Conservation (phyloP, 2,888 invertebrate genomes). For the Eristalis intricaria region DNA sequence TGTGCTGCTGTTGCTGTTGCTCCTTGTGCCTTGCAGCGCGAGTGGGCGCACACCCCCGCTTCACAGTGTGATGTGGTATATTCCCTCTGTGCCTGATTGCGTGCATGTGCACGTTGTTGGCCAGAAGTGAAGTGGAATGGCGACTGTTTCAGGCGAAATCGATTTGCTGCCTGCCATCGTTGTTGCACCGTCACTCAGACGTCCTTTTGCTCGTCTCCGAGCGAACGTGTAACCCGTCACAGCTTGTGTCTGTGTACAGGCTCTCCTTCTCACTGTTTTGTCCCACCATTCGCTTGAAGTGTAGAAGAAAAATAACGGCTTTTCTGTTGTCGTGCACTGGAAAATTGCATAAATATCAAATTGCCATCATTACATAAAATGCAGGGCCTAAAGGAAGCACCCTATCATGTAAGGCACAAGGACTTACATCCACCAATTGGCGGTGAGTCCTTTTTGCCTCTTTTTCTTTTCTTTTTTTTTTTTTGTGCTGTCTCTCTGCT, state of each 20-base stretch:
- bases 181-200: constrained; percentile 60
- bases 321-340: constrained; percentile 67
- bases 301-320: constrained; percentile 48
- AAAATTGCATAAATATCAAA: constrained; percentile 71
- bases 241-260: constrained; percentile 5
- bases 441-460: constrained; percentile 22
- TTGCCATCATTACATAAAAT: constrained; percentile 71
- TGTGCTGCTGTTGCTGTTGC: too few species aligned
- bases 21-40: constrained; percentile 7
- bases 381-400: constrained; percentile 63
- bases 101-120: constrained; percentile 29
- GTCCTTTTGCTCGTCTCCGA: constrained; percentile 48
- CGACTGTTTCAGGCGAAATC: constrained; percentile 52
- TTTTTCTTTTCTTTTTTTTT: neutral
- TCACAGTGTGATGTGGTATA: neutral
- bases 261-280: neutral
- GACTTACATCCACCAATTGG: constrained; percentile 57
- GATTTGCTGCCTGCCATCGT: constrained; percentile 55
- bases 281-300: neutral
- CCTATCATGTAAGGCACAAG: constrained; percentile 64
- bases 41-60: neutral
- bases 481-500: neutral
- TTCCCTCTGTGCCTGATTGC: constrained; percentile 24
- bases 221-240: constrained; percentile 40
- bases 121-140: constrained; percentile 28